Evolutionary conservation across 1,140 invertebrate genomes (phyloP).

Genomic region (Bombyx mandarina): DNA sequence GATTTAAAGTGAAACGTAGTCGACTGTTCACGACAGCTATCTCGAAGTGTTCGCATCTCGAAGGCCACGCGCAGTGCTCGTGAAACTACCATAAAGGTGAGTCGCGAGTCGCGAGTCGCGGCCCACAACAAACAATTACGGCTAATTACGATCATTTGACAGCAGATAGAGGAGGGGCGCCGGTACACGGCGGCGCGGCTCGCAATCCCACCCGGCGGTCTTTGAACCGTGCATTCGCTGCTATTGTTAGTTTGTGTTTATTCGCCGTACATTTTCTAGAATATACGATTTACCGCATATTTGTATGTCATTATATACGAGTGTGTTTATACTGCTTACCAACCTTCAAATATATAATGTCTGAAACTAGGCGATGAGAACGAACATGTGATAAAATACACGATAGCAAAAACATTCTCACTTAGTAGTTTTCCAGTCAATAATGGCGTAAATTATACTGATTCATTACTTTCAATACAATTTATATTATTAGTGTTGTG

Average conservation of each 20-base stretch:
- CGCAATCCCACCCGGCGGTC: conserved; percentile 26
- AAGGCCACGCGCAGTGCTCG: conserved; percentile 16
- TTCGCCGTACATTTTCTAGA: conserved; percentile 35
- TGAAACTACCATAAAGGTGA: conserved; percentile 15
- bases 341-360: too few species aligned
- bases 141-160: conserved; percentile 31
- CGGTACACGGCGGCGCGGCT: conserved; percentile 17
- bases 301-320: too few species aligned
- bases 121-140: conserved; percentile 18
- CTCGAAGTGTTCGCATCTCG: conserved; percentile 4
- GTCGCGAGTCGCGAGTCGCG: conserved; percentile 21
- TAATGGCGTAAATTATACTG: too few species aligned
- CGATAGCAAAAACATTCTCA: too few species aligned
- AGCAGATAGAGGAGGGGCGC: conserved; percentile 16
- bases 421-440: too few species aligned
- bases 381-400: too few species aligned
- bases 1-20: too few species aligned
- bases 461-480: too few species aligned
- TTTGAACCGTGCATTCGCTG: conserved; percentile 40
- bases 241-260: conserved; percentile 37
- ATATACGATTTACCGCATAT: not conserved
- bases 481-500: too few species aligned
- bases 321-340: too few species aligned
- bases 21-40: too few species aligned
- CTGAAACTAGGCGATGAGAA: too few species aligned